Percentiles rank a stretch among this genome's conserved stretches.
phyloP scores from a whole-genome alignment of 2,888 invertebrate genomes.

The Brachycybe producta region DNA sequence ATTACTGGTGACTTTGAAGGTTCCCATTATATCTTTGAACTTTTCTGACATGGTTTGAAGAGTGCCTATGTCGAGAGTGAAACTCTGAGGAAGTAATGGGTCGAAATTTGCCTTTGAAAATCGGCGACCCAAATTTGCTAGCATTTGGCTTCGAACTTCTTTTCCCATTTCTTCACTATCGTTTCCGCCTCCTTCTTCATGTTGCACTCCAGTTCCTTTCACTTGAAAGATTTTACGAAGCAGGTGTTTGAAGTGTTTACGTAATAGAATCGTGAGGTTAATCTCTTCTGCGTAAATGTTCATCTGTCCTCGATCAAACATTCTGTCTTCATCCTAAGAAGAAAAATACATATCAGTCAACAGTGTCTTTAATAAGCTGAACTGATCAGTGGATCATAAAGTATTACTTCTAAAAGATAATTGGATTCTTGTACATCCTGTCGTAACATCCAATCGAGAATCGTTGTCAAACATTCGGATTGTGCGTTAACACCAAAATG shows the following conservation, averaged over 20 bases:
- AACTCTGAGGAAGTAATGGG: conserved; percentile 13
- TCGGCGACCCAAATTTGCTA: not conserved
- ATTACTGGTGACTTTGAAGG: conserved; percentile 13
- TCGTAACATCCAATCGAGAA: conserved; percentile 22
- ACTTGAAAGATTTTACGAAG: conserved; percentile 13
- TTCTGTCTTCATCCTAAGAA: conserved; percentile 39
- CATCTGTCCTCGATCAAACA: conserved; percentile 51
- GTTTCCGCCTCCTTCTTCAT: too few species aligned
- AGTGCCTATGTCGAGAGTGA: conserved; percentile 13
- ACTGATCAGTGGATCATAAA: not conserved
- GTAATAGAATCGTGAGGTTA: conserved; percentile 21
- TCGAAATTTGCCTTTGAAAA: not conserved
- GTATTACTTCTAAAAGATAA: conserved; percentile 2
- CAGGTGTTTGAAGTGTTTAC: conserved; percentile 16
- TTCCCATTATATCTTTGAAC: conserved; percentile 17
- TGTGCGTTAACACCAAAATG: conserved; percentile 12
- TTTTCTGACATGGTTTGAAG: conserved; percentile 14
- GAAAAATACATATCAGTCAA: not conserved
- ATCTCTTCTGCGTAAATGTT: conserved; percentile 47
- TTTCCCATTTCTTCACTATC: not conserved
- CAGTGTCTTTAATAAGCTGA: not conserved
- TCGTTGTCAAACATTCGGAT: conserved; percentile 17
- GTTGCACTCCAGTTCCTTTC: too few species aligned
- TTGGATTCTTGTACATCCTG: not conserved
- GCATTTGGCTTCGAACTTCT: not conserved